These are phyloP conservation scores for Eumeta japonica DNA, from an alignment of 1,140 invertebrate species.

Conservation along the genomic window DNA sequence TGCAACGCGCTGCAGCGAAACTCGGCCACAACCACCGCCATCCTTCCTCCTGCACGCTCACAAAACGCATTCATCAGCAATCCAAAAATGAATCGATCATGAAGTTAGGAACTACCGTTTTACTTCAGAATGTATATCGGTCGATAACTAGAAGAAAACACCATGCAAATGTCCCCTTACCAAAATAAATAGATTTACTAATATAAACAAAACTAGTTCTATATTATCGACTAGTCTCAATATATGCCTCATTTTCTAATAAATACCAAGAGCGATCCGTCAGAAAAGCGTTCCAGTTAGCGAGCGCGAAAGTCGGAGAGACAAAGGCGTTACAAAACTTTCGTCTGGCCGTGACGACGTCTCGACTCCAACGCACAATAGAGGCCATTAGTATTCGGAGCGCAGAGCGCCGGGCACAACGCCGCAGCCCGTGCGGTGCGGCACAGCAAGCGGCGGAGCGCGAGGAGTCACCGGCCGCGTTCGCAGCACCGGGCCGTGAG, in stretches of 20 bases:
- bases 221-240: too few species aligned
- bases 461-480: slow-evolving; percentile 45
- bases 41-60: too few species aligned
- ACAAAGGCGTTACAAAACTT: slow-evolving; percentile 48
- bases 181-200: too few species aligned
- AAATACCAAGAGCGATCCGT: slow-evolving; percentile 16
- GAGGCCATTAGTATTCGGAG: slow-evolving; percentile 42
- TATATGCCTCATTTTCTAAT: too few species aligned
- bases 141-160: too few species aligned
- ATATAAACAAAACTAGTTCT: too few species aligned
- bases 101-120: too few species aligned
- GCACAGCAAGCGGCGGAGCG: slow-evolving; percentile 24
- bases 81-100: too few species aligned
- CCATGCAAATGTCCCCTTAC: too few species aligned
- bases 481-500: slow-evolving; percentile 36
- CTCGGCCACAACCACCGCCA: slow-evolving; percentile 18
- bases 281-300: slow-evolving; percentile 36
- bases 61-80: too few species aligned
- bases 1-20: slow-evolving; percentile 32
- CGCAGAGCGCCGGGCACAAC: slow-evolving; percentile 18
- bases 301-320: slow-evolving; percentile 39
- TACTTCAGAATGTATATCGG: too few species aligned
- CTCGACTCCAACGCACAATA: slow-evolving; percentile 27
- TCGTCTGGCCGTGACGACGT: slow-evolving; percentile 28
- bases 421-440: too few species aligned